Conservation (phyloP, 2,888 invertebrate genomes). For the Neelides folsomi region DNA sequence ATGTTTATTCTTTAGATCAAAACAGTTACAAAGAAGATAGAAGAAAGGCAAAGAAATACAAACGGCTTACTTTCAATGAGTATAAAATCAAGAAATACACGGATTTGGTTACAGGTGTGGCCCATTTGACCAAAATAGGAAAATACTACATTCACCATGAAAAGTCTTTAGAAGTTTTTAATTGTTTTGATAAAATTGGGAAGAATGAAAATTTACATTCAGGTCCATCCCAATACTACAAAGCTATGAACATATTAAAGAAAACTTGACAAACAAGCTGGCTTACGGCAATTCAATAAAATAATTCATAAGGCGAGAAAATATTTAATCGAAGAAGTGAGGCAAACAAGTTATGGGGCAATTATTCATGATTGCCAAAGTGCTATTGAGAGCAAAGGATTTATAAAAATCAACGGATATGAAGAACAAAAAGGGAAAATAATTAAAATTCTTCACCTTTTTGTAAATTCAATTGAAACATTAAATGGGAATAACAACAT, state of each 20-base stretch:
- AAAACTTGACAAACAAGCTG: too few relatives aligned
- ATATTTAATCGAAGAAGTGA: too few relatives aligned
- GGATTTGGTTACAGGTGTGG: conserved; percentile 10
- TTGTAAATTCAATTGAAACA: too few relatives aligned
- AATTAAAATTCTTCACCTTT: too few relatives aligned
- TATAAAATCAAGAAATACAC: conserved; percentile 2
- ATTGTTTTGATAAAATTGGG: conserved; percentile 31
- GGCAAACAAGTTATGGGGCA: too few relatives aligned
- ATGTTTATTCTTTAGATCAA: background rate
- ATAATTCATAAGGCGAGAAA: too few relatives aligned
- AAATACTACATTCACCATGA: conserved; percentile 14
- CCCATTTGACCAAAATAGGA: conserved; percentile 26
- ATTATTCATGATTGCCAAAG: too few relatives aligned
- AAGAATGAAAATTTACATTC: conserved; percentile 32
- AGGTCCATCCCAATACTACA: conserved; percentile 35
- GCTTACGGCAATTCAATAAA: too few relatives aligned
- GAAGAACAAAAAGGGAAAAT: too few relatives aligned
- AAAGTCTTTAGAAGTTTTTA: conserved; percentile 22
- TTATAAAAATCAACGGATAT: too few relatives aligned
- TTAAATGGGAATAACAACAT: too few relatives aligned
- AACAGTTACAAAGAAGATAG: background rate
- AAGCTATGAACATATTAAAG: conserved; percentile 26
- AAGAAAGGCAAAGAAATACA: background rate
- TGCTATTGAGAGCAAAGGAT: too few relatives aligned
- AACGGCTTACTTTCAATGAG: background rate